Base-by-base conservation (phyloP, 2,797 vertebrate species). In the Scomberomorus guttatus region DNA sequence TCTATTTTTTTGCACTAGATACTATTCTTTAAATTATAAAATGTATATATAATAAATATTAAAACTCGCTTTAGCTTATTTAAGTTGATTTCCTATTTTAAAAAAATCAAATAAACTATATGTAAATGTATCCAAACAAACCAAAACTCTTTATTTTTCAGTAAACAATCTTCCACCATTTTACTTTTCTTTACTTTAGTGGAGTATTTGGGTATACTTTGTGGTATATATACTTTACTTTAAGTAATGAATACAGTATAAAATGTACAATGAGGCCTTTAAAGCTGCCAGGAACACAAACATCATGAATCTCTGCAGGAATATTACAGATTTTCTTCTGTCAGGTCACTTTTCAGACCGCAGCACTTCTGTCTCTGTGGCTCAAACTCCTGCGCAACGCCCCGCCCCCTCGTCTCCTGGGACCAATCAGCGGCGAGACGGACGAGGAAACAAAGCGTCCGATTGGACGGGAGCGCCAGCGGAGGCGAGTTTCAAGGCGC, bases 391-490 rank as follows among this genome's bases (percentile, higher is more conserved):
- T 46, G 44, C 15, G 44, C 4, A 12, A 64, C 58, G 69, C 58
- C 59, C 79, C 82, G 75, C 83, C 90, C 86, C 52, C 39, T 81
- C 37, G 12, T 14, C 32, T 14, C 64, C 57, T 14, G 59, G 37
- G 32, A 79, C 96, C 95, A 96, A 96, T 95, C 66, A 72, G 42
- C 20, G 77, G 52, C 55, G 51, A 69, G 42, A 52, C 51, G 17
- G 34, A 39, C 58, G 84, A 90, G 85, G 94, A 95, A 94, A 95
- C 91, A 90, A 92, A 92, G 17, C 71, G 42, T 54, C 0, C 55
- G 37, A 96, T 97, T 97, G 96, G 96, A 59, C 15, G 44, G 56
- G 18, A 66, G 39, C 20, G 10, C 1, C 22, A 14, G 25, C 2
- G 22, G 17, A n/a, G 20, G 42, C 72, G 37, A 32, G 67, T 20